phyloP scores from a whole-genome alignment of 1,140 invertebrate genomes.

The Ephestia elutella region DNA sequence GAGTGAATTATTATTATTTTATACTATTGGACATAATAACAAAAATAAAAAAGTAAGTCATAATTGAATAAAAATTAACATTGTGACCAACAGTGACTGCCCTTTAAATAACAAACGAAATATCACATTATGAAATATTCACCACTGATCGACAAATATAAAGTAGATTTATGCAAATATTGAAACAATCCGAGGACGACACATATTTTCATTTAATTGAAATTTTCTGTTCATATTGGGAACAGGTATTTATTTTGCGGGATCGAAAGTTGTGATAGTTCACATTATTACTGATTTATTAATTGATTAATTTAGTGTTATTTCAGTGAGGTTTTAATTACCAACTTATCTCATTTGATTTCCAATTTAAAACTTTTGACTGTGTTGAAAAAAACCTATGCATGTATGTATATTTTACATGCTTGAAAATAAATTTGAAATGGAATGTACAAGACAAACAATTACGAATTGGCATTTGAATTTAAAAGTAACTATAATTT shows the following conservation, averaged over 20 bases:
- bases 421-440: too few species aligned
- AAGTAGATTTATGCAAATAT: conserved; percentile 37
- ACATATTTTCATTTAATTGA: conserved; percentile 38
- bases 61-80: too few species aligned
- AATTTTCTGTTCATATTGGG: conserved; percentile 19
- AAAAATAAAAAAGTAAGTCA: too few species aligned
- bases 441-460: too few species aligned
- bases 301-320: conserved; percentile 4
- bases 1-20: too few species aligned
- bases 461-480: too few species aligned
- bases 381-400: too few species aligned
- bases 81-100: neutral
- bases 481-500: too few species aligned
- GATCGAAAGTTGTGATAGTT: conserved; percentile 10
- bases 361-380: too few species aligned
- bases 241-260: conserved; percentile 16
- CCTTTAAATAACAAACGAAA: neutral
- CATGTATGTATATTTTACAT: too few species aligned
- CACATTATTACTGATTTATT: conserved; percentile 10
- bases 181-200: conserved; percentile 36
- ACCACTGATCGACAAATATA: conserved; percentile 32
- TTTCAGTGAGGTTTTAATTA: neutral
- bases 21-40: too few species aligned
- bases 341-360: neutral
- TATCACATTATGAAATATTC: conserved; percentile 7